Evolutionary conservation across 2,888 invertebrate genomes (phyloP).

Genomic region (Paralinhomoeus sp.): DNA sequence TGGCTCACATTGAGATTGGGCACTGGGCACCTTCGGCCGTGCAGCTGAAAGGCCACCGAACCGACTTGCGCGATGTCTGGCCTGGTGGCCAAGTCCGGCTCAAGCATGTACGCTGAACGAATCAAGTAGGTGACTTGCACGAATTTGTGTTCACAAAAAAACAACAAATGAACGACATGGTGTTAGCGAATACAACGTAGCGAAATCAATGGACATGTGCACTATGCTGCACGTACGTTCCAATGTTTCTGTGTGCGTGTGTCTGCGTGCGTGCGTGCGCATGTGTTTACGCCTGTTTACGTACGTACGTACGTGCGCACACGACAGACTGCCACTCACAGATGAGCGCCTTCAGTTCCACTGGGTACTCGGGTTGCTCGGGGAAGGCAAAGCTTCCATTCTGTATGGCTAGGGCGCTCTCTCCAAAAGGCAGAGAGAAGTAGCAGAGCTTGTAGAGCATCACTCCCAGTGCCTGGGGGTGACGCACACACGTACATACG

Average conservation of each 20-base stretch:
- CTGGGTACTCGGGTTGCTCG: conserved; percentile 40
- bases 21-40: conserved; percentile 27
- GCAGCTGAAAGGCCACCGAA: conserved; percentile 28
- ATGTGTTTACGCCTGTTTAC: no score
- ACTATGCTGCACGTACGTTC: no score
- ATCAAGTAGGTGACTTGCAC: neutral
- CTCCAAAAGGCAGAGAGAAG: conserved; percentile 67
- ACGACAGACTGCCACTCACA: conserved; percentile 40
- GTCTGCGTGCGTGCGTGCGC: no score
- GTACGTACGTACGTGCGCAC: no score
- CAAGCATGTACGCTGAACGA: conserved; percentile 48
- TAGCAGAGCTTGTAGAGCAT: conserved; percentile 66
- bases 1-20: conserved; percentile 30
- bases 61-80: conserved; percentile 49
- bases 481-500: neutral
- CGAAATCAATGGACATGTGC: no score
- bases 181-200: no score
- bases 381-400: conserved; percentile 65
- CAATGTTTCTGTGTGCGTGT: no score
- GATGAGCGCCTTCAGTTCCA: conserved; percentile 46
- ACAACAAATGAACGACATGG: no score
- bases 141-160: no score
- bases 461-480: conserved; percentile 52
- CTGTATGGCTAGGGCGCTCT: conserved; percentile 72
- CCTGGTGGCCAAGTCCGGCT: conserved; percentile 52